phyloP scores from a whole-genome alignment of 2,113 vertebrate species.

The Opisthocomus hoazin region DNA sequence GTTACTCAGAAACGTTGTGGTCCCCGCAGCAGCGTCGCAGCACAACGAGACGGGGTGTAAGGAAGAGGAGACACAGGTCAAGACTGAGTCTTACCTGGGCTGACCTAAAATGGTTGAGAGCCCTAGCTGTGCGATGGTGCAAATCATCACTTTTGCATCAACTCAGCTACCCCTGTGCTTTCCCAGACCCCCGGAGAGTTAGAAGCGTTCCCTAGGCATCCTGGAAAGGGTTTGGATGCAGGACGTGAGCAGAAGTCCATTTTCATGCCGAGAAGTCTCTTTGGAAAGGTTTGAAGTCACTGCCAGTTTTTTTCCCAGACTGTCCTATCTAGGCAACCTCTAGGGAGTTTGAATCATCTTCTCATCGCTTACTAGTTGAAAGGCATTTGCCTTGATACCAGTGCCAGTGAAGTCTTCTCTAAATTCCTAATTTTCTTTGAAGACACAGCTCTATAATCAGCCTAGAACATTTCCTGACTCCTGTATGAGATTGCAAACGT shows the following conservation, averaged over 20 bases:
- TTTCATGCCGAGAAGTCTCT: constrained; percentile 5
- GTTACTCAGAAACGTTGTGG: neutral
- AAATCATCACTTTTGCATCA: neutral
- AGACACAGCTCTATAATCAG: neutral
- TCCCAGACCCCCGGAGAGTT: neutral
- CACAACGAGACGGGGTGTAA: too few relatives aligned
- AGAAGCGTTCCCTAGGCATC: neutral
- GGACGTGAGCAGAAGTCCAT: neutral
- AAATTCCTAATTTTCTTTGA: constrained; percentile 14
- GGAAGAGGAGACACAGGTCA: neutral
- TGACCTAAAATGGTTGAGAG: neutral
- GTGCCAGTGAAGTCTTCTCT: neutral
- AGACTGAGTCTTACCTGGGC: neutral
- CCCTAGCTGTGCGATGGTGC: accelerated
- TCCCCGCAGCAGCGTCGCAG: neutral
- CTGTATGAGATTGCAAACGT: neutral
- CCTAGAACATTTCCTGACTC: neutral
- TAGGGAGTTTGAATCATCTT: neutral
- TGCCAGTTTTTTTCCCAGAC: neutral
- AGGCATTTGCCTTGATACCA: constrained; percentile 18
- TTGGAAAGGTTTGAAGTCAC: constrained; percentile 14
- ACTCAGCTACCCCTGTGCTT: neutral
- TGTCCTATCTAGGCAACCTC: neutral
- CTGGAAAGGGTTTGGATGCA: neutral
- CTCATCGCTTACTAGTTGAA: neutral